Percentiles rank a stretch among this genome's conserved stretches.
Evolutionary conservation across 1,140 invertebrate genomes (phyloP).

Genomic region (Oncopodura yosiiana): DNA sequence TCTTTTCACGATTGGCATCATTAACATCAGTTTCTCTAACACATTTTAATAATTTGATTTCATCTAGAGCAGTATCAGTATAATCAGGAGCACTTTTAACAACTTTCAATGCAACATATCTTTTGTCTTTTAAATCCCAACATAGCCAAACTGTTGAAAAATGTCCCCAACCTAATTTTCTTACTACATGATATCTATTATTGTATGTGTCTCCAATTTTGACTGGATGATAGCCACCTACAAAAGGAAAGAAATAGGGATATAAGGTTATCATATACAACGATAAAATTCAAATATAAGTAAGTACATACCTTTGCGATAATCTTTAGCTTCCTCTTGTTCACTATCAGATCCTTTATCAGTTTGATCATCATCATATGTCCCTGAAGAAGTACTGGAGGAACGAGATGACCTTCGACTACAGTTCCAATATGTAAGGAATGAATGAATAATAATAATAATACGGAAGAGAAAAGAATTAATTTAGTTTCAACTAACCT

Average conservation of each 20-base stretch:
- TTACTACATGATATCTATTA: conserved; percentile 84
- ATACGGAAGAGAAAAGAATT: too few species aligned
- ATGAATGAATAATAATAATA: too few species aligned
- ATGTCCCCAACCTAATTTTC: conserved; percentile 96
- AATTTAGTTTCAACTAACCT: too few species aligned
- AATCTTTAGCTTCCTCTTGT: conserved; percentile 89
- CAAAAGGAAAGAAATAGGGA: not conserved
- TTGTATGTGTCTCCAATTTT: conserved; percentile 92
- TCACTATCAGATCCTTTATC: too few species aligned
- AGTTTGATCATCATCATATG: too few species aligned
- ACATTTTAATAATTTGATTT: conserved; percentile 92
- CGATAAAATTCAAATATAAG: not conserved
- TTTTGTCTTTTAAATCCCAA: conserved; percentile 57
- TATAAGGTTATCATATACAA: not conserved
- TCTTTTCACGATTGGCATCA: conserved; percentile 86
- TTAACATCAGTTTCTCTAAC: conserved; percentile 74
- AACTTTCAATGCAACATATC: conserved; percentile 61
- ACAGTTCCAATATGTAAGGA: too few species aligned
- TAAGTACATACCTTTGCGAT: conserved; percentile 49
- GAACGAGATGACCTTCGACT: too few species aligned
- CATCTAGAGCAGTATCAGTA: conserved; percentile 95
- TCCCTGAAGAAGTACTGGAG: too few species aligned
- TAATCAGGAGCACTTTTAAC: conserved; percentile 97
- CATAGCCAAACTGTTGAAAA: conserved; percentile 97
- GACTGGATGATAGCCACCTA: conserved; percentile 95